Conservation (phyloP, 2,113 vertebrate genomes). For the Okapia johnstoni region DNA sequence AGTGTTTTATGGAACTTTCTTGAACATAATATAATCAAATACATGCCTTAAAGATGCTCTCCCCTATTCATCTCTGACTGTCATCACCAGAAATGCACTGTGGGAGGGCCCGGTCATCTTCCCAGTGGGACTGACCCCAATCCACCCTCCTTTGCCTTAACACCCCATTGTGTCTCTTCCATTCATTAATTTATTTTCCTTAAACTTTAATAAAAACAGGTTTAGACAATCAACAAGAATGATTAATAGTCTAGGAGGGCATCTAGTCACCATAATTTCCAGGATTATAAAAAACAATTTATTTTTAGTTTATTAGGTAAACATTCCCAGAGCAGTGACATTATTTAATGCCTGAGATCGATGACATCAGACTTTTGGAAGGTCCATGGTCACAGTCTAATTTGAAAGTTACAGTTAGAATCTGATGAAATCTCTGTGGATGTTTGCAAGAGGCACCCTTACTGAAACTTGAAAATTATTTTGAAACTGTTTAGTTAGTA, state of each 20-base stretch:
- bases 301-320: constrained; percentile 41
- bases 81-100: neutral
- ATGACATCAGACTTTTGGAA: constrained; percentile 62
- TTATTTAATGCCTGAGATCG: neutral
- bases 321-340: constrained; percentile 29
- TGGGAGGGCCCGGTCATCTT: neutral
- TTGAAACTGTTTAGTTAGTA: constrained; percentile 35
- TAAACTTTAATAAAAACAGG: neutral
- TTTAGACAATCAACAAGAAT: constrained; percentile 21
- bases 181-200: constrained; percentile 24
- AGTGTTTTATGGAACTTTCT: neutral
- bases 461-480: constrained; percentile 46
- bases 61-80: neutral
- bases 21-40: neutral
- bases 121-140: neutral
- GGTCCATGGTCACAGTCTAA: neutral
- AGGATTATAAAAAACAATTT: constrained; percentile 6
- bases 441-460: constrained; percentile 50
- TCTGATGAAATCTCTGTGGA: constrained; percentile 54
- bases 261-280: neutral
- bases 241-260: neutral
- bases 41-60: neutral
- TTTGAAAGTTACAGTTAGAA: constrained; percentile 46
- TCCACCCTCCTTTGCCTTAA: neutral
- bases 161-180: neutral